A percentile compares a stretch with the other conserved stretches of the same genome.
Conservation (phyloP, 2,113 vertebrate genomes). For the Ammospiza caudacuta region DNA sequence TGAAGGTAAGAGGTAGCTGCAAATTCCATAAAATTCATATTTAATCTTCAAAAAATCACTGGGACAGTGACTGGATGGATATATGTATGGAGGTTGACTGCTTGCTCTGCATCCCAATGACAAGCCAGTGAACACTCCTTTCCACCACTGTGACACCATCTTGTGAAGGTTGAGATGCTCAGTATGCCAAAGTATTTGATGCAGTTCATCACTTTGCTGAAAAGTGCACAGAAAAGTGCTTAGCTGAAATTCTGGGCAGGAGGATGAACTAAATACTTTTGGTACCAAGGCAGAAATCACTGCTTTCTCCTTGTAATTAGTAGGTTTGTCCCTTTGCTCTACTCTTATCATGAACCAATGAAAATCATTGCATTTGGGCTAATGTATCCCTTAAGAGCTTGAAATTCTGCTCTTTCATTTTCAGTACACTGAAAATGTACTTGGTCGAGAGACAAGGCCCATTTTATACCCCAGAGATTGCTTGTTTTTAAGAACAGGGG, state of each 20-base stretch:
- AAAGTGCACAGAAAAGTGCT: not conserved
- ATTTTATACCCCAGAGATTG: not conserved
- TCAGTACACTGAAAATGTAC: not conserved
- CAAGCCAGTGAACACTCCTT: not conserved
- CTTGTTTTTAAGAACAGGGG: not conserved
- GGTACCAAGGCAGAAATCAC: not conserved
- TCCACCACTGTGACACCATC: not conserved
- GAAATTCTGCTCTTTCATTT: not conserved
- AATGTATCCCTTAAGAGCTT: not conserved
- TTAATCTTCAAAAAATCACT: not conserved
- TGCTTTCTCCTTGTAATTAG: not conserved
- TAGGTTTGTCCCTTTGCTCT: not conserved
- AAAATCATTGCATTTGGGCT: not conserved
- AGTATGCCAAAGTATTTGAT: not conserved
- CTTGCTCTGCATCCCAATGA: not conserved
- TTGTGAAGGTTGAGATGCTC: not conserved
- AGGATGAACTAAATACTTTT: not conserved
- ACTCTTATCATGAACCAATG: not conserved
- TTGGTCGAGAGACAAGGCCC: not conserved
- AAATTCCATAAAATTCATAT: not conserved
- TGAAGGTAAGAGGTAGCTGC: not conserved
- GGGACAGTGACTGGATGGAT: not conserved
- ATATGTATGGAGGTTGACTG: not conserved
- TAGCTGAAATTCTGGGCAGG: not conserved
- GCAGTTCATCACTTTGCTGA: not conserved